Percentiles rank a stretch among this genome's conserved stretches.
Evolutionary conservation across 2,888 invertebrate genomes (phyloP).

Genomic region (Eilema depressum): DNA sequence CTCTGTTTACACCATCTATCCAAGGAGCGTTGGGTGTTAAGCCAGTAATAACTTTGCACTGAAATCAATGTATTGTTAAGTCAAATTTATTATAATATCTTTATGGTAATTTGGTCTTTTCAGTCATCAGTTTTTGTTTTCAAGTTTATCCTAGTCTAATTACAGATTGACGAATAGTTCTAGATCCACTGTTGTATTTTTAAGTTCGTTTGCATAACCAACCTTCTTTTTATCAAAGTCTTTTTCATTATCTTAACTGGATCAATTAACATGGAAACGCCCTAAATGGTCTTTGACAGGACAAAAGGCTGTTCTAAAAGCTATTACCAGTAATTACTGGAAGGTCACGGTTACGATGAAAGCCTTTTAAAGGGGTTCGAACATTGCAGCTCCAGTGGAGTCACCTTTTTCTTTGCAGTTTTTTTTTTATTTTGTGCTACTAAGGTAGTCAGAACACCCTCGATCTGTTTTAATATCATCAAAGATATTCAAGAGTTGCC

Average conservation of each 20-base stretch:
- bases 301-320: constrained; percentile 6
- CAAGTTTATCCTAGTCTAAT: background rate
- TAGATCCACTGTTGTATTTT: background rate
- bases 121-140: background rate
- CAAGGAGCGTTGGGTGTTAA: background rate
- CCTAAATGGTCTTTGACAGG: constrained; percentile 7
- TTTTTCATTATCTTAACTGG: constrained; percentile 9
- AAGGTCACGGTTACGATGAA: background rate
- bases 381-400: background rate
- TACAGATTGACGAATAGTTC: background rate
- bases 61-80: background rate
- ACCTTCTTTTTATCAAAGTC: background rate
- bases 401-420: background rate
- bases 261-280: constrained; percentile 7
- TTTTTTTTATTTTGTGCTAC: background rate
- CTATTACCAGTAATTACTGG: constrained; percentile 15
- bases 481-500: too few species aligned
- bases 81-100: background rate
- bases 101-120: too few species aligned
- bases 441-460: background rate
- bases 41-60: constrained; percentile 5
- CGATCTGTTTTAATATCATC: too few species aligned
- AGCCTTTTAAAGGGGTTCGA: background rate
- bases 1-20: constrained; percentile 31
- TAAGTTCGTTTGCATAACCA: background rate